Conservation (phyloP, 2,113 vertebrate species). For the Epinephelus moara region DNA sequence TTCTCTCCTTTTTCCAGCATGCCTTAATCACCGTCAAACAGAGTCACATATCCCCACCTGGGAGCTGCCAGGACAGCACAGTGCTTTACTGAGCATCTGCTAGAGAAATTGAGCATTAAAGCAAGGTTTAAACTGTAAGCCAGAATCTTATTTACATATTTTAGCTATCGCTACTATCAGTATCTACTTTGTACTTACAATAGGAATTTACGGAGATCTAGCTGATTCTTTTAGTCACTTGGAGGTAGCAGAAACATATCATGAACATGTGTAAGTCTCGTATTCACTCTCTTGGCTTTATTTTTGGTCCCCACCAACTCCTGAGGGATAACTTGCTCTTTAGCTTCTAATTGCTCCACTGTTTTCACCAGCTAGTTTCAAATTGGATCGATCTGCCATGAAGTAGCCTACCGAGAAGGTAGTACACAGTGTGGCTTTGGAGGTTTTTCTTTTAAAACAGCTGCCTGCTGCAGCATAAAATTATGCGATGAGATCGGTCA, state of each 20-base stretch:
- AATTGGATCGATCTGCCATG: too few relatives aligned
- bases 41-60: conserved; percentile 3
- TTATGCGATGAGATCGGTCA: too few relatives aligned
- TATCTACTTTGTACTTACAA: neutral
- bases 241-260: neutral
- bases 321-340: too few relatives aligned
- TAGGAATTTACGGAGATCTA: neutral
- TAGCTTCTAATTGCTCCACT: too few relatives aligned
- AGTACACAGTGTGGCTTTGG: too few relatives aligned
- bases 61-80: conserved; percentile 2
- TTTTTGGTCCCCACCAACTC: too few relatives aligned
- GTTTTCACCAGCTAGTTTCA: too few relatives aligned
- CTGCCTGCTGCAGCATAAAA: too few relatives aligned
- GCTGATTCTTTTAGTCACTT: neutral
- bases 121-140: neutral
- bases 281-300: too few relatives aligned
- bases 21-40: conserved; percentile 24
- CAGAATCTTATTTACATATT: neutral
- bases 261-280: neutral
- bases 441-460: too few relatives aligned
- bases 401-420: too few relatives aligned
- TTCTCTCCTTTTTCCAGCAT: neutral
- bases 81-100: neutral
- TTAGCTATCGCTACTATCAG: neutral
- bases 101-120: neutral